Percentiles rank a stretch among this genome's conserved stretches.
Evolutionary conservation across 2,888 invertebrate genomes (phyloP).

Genomic region (Keiferia lycopersicella): DNA sequence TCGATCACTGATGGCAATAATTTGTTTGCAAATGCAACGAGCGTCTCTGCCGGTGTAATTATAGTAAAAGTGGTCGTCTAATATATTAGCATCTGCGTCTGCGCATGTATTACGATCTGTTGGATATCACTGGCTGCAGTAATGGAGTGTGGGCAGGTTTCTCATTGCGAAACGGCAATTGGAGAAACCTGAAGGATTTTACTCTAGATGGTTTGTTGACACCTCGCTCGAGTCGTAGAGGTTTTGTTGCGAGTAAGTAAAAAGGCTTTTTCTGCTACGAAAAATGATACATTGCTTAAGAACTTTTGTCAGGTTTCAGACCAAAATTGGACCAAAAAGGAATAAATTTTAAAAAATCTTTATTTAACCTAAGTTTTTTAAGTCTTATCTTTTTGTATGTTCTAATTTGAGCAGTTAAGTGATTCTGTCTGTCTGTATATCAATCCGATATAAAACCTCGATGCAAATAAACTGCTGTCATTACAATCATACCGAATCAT

Average conservation of each 20-base stretch:
- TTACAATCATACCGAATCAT: too few species aligned
- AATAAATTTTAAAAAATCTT: too few species aligned
- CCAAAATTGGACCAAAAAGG: not conserved
- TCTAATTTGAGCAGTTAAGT: too few species aligned
- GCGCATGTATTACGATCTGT: not conserved
- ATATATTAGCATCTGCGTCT: conserved; percentile 6
- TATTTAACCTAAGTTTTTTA: too few species aligned
- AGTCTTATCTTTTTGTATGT: too few species aligned
- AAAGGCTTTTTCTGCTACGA: too few species aligned
- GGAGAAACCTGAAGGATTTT: not conserved
- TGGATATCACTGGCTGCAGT: not conserved
- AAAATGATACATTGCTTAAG: too few species aligned
- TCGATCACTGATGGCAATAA: conserved; percentile 4
- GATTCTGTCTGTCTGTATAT: too few species aligned
- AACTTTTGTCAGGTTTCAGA: not conserved
- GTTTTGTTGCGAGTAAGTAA: too few species aligned
- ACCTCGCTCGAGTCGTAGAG: too few species aligned
- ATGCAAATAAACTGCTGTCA: too few species aligned
- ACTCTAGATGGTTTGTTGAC: not conserved
- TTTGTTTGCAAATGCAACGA: conserved; percentile 13
- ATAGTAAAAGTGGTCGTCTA: conserved; percentile 15
- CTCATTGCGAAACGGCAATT: not conserved
- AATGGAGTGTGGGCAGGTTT: conserved; percentile 1
- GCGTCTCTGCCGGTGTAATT: conserved; percentile 13
- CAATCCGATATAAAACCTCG: too few species aligned